Base-by-base conservation (phyloP, 2,888 invertebrate genomes). In the Ennomos erosarius region DNA sequence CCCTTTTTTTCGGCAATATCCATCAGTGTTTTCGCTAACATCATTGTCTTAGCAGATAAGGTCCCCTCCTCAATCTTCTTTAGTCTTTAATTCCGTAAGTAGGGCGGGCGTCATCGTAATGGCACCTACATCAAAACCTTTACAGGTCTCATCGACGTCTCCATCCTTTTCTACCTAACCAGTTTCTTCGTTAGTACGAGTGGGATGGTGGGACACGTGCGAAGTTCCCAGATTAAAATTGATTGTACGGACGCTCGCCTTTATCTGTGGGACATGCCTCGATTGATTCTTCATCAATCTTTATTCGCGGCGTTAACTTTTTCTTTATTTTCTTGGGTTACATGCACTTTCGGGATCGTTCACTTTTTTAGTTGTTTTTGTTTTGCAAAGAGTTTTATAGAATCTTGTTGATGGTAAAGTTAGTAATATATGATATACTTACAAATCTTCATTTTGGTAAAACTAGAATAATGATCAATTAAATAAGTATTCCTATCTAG, bases 241-340 rank as follows among this genome's bases (percentile, higher is more conserved):
- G 91, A 92, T 92, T 87, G 90, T 81, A 73, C 75, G 85, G 87
- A 84, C 87, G 82, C 10, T 82, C 79, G 76, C 81, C 79, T 86
- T 86, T 90, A 85, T 87, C 86, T 85, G 80, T 69, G 84, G 82
- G 85, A 85, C 86, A 81, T 75, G 84, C 69, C 74, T 72, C 87
- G 90, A 92, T 91, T 91, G 91, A 91, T 91, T 90, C 85, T 82
- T 82, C 90, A 89, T 92, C 88, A 90, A 91, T 92, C 91, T 90
- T 91, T 87, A 90, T 91, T 90, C 83, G 82, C 81, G 77, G 78
- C 75, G 81, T 82, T 85, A 82, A 82, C 77, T 76, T 78, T 81
- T 82, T 80, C 37, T 81, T 83, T 74, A 67, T 77, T 74, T 71
- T 45, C 45, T 64, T 54, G 61, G 58, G 66, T 65, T 71, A 62